phyloP scores from a whole-genome alignment of 1,140 invertebrate species.

The Drosophila varians region DNA sequence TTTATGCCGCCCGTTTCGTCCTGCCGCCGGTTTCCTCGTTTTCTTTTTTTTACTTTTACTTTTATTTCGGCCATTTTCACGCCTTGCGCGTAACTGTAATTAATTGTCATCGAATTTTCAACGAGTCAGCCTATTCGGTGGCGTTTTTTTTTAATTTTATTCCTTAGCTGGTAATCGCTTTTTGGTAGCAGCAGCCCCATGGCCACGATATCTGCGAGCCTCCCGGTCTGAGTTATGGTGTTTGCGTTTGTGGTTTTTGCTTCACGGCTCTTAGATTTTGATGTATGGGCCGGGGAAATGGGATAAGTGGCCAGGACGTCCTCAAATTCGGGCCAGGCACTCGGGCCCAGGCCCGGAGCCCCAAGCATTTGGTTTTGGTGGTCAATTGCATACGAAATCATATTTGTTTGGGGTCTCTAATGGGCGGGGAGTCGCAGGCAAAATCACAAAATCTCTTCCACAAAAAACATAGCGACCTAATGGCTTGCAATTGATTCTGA shows the following conservation, averaged over 20 bases:
- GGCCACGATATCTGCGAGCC: neutral
- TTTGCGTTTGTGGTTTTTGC: conserved; percentile 14
- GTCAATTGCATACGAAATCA: conserved; percentile 10
- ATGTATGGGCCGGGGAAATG: conserved; percentile 40
- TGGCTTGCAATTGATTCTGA: conserved; percentile 56
- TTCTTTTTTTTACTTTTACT: no score
- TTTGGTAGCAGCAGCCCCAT: conserved; percentile 1
- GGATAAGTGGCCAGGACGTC: neutral
- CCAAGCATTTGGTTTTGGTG: conserved; percentile 6
- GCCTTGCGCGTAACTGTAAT: conserved; percentile 70
- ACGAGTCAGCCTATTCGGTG: conserved; percentile 60
- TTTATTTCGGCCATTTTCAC: conserved; percentile 60
- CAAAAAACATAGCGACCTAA: conserved; percentile 3
- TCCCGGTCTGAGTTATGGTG: conserved; percentile 16
- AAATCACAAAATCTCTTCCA: no score
- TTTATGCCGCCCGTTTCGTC: conserved; percentile 49
- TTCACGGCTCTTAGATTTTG: conserved; percentile 48
- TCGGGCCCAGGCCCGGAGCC: no score
- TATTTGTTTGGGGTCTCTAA: neutral
- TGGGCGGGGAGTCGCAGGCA: neutral
- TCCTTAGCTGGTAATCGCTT: conserved; percentile 42
- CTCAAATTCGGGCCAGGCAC: neutral
- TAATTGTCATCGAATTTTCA: conserved; percentile 79
- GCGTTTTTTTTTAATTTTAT: conserved; percentile 19
- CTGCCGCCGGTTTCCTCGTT: conserved; percentile 7